A percentile compares a stretch with the other conserved stretches of the same genome.
Evolutionary conservation across 2,797 vertebrate species (phyloP).

Genomic region (Strix occidentalis): DNA sequence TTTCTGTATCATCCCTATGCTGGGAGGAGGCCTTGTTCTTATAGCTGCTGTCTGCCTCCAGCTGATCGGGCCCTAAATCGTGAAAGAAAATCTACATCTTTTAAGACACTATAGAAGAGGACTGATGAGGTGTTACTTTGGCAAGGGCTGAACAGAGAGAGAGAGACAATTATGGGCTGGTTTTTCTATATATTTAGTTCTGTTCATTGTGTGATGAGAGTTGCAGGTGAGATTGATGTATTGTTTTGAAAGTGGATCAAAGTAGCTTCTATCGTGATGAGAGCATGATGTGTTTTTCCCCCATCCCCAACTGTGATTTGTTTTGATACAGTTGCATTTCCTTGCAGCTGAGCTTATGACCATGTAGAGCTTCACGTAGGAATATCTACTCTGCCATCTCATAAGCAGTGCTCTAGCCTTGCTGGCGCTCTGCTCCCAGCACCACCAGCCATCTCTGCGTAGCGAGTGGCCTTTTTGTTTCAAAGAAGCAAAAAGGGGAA

Average conservation of each 20-base stretch:
- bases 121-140: constrained; percentile 2
- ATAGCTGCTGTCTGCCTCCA: neutral
- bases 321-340: constrained; percentile 55
- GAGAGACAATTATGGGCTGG: neutral
- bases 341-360: constrained; percentile 52
- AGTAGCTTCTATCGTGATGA: constrained; percentile 68
- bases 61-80: neutral
- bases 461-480: constrained; percentile 3
- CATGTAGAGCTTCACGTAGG: constrained; percentile 18
- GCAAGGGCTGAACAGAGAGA: constrained; percentile 27
- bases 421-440: constrained; percentile 9
- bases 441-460: neutral
- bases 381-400: neutral
- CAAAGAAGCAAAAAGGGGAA: constrained; percentile 3
- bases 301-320: neutral
- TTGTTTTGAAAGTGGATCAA: constrained; percentile 67
- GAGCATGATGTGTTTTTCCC: constrained; percentile 54
- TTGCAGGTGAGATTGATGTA: constrained; percentile 61
- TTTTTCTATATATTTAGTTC: constrained; percentile 50
- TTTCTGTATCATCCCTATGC: neutral
- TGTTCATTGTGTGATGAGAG: constrained; percentile 47
- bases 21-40: constrained; percentile 3
- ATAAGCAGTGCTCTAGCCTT: neutral
- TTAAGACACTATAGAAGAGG: neutral
- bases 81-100: neutral